Evolutionary conservation across 2,797 vertebrate species (phyloP).

Genomic region (Molossus alvarezi): DNA sequence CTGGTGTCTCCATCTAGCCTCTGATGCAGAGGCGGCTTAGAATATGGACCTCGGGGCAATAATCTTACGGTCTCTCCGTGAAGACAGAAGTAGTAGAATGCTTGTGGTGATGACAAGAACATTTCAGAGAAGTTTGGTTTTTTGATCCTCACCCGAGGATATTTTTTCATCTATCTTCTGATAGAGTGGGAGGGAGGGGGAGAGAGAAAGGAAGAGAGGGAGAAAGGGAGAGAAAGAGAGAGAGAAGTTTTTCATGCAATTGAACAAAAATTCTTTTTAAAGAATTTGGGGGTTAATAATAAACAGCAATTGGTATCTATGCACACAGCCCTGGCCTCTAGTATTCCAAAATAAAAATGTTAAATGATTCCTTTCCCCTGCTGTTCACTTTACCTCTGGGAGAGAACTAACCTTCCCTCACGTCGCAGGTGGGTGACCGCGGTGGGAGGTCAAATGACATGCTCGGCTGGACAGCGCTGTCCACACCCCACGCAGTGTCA

Average conservation of each 20-base stretch:
- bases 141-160: too few species aligned
- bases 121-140: neutral
- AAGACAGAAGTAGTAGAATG: neutral
- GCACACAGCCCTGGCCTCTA: neutral
- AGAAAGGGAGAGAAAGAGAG: neutral
- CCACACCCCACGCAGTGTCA: neutral
- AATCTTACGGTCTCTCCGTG: neutral
- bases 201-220: too few species aligned
- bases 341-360: neutral
- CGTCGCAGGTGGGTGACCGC: neutral
- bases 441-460: neutral
- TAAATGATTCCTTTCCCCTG: neutral
- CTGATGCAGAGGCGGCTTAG: neutral
- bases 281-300: neutral
- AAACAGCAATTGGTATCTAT: constrained; percentile 14
- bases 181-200: too few species aligned
- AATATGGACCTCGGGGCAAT: neutral
- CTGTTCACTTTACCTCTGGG: neutral
- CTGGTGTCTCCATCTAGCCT: neutral
- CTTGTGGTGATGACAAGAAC: neutral
- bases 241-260: neutral
- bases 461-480: neutral
- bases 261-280: neutral
- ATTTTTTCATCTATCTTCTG: too few species aligned
- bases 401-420: neutral